phyloP scores from a whole-genome alignment of 2,888 invertebrate genomes.

The Pedicia rivosa region DNA sequence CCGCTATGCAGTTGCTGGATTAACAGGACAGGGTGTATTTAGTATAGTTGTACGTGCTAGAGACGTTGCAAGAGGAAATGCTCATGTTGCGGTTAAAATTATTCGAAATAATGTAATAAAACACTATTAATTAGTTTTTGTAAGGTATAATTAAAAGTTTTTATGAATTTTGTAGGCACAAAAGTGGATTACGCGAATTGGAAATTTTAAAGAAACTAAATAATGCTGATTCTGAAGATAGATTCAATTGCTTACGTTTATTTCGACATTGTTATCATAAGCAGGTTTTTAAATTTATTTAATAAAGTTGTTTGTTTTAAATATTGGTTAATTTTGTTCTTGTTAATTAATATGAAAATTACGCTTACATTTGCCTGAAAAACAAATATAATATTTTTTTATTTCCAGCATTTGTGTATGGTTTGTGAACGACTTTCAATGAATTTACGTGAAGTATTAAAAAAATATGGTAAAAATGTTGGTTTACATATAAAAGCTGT shows the following conservation, averaged over 20 bases:
- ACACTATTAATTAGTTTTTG: no score
- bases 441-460: constrained; percentile 82
- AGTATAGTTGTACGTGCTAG: constrained; percentile 91
- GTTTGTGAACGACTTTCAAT: constrained; percentile 94
- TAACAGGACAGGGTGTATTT: constrained; percentile 97
- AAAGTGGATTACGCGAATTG: constrained; percentile 90
- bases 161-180: constrained; percentile 89
- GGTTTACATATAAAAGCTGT: constrained; percentile 97
- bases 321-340: no score
- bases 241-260: constrained; percentile 89
- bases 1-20: constrained; percentile 90
- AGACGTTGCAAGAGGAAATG: constrained; percentile 71
- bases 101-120: constrained; percentile 97
- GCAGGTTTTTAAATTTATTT: constrained; percentile 25
- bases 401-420: constrained; percentile 77
- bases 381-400: neutral
- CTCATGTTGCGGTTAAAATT: constrained; percentile 95
- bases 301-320: neutral
- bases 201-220: constrained; percentile 90
- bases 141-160: no score
- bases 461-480: constrained; percentile 97
- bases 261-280: constrained; percentile 96
- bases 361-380: no score
- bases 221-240: constrained; percentile 94
- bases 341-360: no score